Percentiles rank a stretch among this genome's conserved stretches.
Evolutionary conservation across 1,140 invertebrate species (phyloP).

Genomic region (Idris sp.): DNA sequence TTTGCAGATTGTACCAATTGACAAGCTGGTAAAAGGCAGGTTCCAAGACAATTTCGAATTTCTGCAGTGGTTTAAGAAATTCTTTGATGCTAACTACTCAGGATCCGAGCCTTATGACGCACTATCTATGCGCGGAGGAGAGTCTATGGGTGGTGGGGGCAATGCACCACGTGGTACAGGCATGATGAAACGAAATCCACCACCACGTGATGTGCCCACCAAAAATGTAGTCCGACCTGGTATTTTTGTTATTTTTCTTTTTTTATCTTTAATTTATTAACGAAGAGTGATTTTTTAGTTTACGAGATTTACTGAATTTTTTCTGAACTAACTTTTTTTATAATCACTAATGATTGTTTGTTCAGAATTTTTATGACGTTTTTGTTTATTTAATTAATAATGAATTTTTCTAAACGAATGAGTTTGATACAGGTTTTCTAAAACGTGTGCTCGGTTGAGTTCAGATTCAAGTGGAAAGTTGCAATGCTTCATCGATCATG

Average conservation of each 20-base stretch:
- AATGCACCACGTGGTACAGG: constrained; percentile 80
- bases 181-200: constrained; percentile 72
- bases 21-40: constrained; percentile 94
- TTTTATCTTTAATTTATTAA: constrained; percentile 10
- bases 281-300: constrained; percentile 24
- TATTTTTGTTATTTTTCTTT: constrained; percentile 67
- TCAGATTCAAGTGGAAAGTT: too few relatives aligned
- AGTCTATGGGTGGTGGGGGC: constrained; percentile 85
- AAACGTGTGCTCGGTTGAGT: too few relatives aligned
- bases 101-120: constrained; percentile 93
- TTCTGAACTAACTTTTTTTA: too few relatives aligned
- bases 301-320: too few relatives aligned
- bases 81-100: constrained; percentile 98
- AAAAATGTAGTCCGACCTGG: constrained; percentile 75
- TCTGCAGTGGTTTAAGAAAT: constrained; percentile 99
- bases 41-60: constrained; percentile 99
- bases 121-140: constrained; percentile 88
- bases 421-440: too few relatives aligned
- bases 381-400: too few relatives aligned
- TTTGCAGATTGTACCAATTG: constrained; percentile 89
- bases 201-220: constrained; percentile 68
- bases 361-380: too few relatives aligned
- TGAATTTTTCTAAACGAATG: too few relatives aligned
- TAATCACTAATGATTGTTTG: too few relatives aligned
- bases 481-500: too few relatives aligned